These are phyloP conservation scores for Hymenochirus boettgeri DNA, from an alignment of 2,113 vertebrate genomes.

Conservation along the genomic window DNA sequence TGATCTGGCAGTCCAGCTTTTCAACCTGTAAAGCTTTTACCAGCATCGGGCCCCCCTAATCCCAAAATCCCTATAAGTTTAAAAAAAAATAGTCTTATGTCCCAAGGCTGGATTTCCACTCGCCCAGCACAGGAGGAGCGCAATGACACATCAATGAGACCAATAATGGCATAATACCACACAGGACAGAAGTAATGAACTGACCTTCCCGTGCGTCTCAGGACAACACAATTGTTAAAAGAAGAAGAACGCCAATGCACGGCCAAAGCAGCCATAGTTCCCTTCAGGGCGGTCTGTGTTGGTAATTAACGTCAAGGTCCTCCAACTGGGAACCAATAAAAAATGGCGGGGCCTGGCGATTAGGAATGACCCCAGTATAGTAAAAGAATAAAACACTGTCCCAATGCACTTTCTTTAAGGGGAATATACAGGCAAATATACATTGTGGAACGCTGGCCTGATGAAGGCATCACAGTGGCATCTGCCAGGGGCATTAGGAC, in stretches of 20 bases:
- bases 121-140: constrained; percentile 66
- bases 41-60: constrained; percentile 78
- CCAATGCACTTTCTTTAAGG: constrained; percentile 92
- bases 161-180: constrained; percentile 91
- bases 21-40: constrained; percentile 91
- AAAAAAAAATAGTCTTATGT: constrained; percentile 77
- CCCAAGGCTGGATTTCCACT: constrained; percentile 78
- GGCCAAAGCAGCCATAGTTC: constrained; percentile 74
- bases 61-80: constrained; percentile 84
- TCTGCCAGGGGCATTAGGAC: constrained; percentile 92
- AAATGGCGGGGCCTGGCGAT: constrained; percentile 85
- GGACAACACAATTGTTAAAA: constrained; percentile 74
- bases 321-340: constrained; percentile 71
- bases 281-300: constrained; percentile 76
- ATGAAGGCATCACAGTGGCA: constrained; percentile 90
- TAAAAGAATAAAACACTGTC: constrained; percentile 83
- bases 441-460: constrained; percentile 88
- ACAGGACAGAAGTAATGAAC: constrained; percentile 85
- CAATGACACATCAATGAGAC: constrained; percentile 67
- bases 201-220: constrained; percentile 89
- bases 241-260: constrained; percentile 73
- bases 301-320: constrained; percentile 68
- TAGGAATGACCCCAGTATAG: constrained; percentile 79
- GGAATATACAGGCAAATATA: constrained; percentile 88
- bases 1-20: constrained; percentile 91